Evolutionary conservation across 1,140 invertebrate genomes (phyloP).

Genomic region (Drosophila ambigua): DNA sequence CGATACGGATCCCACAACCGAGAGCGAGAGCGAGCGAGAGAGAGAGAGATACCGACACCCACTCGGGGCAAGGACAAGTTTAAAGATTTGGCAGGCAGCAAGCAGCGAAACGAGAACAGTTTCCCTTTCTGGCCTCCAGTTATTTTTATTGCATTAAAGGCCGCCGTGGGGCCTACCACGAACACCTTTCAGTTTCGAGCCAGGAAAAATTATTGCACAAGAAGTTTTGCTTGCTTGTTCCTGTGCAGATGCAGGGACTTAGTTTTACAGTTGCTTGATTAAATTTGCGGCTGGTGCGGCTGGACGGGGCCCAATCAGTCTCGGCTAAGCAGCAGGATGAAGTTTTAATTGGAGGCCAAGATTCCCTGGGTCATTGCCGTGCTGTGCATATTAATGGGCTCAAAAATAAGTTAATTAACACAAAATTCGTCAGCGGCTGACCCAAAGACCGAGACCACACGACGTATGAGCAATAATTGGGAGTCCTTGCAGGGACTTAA

Average conservation of each 20-base stretch:
- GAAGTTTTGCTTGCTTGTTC: constrained; percentile 59
- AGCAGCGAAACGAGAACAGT: constrained; percentile 12
- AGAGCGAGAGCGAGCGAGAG: too few relatives aligned
- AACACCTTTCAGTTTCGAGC: constrained; percentile 41
- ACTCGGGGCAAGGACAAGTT: constrained; percentile 49
- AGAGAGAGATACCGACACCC: constrained; percentile 5
- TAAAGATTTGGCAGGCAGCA: constrained; percentile 52
- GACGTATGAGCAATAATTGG: constrained; percentile 21
- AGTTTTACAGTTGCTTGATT: constrained; percentile 61
- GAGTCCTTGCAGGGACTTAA: too few relatives aligned
- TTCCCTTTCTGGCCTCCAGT: constrained; percentile 31
- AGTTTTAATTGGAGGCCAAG: constrained; percentile 69
- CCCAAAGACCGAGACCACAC: constrained; percentile 11
- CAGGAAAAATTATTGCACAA: constrained; percentile 61
- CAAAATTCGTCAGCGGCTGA: constrained; percentile 35
- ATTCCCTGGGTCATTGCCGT: constrained; percentile 38
- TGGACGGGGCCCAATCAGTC: neutral
- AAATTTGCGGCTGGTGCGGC: constrained; percentile 55
- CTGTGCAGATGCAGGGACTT: constrained; percentile 14
- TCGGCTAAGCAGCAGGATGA: constrained; percentile 41
- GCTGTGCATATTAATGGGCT: constrained; percentile 53
- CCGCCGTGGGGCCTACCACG: constrained; percentile 27
- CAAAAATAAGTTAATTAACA: constrained; percentile 52
- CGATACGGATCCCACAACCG: constrained; percentile 27
- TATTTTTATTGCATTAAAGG: constrained; percentile 73